These are phyloP conservation scores for Cosmia trapezina DNA, from an alignment of 2,888 invertebrate species.

Conservation along the genomic window DNA sequence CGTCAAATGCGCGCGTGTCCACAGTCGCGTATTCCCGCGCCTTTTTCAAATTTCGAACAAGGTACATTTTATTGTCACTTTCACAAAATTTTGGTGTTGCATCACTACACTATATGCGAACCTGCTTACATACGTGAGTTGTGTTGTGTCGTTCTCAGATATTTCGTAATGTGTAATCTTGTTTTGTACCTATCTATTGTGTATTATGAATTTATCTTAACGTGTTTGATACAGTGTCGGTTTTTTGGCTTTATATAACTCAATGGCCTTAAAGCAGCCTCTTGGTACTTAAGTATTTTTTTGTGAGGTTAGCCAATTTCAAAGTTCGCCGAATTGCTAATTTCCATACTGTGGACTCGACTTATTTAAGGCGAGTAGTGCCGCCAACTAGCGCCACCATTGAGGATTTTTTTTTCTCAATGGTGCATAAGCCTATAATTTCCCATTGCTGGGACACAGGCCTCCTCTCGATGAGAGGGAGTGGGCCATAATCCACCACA, in stretches of 20 bases:
- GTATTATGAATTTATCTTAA: constrained; percentile 38
- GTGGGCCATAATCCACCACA: no score
- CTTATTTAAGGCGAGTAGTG: neutral
- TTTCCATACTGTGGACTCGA: neutral
- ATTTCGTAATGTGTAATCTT: constrained; percentile 60
- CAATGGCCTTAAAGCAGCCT: no score
- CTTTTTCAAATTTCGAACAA: constrained; percentile 55
- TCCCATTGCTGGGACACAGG: no score
- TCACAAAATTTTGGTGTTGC: constrained; percentile 57
- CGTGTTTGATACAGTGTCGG: constrained; percentile 15
- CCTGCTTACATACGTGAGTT: constrained; percentile 33
- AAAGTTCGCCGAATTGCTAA: constrained; percentile 5
- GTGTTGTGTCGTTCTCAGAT: constrained; percentile 14
- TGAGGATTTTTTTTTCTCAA: no score
- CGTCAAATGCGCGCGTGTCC: constrained; percentile 51
- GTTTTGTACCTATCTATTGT: constrained; percentile 28
- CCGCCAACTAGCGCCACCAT: no score
- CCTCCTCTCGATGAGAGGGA: no score
- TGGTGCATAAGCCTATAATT: no score
- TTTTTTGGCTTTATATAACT: neutral
- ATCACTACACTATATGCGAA: constrained; percentile 44
- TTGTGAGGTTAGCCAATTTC: constrained; percentile 1
- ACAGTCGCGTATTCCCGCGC: constrained; percentile 42
- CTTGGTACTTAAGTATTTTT: neutral
- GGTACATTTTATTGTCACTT: constrained; percentile 62